A percentile compares a stretch with the other conserved stretches of the same genome.
phyloP scores from a whole-genome alignment of 2,113 vertebrate species.

The Nipponia nippon region DNA sequence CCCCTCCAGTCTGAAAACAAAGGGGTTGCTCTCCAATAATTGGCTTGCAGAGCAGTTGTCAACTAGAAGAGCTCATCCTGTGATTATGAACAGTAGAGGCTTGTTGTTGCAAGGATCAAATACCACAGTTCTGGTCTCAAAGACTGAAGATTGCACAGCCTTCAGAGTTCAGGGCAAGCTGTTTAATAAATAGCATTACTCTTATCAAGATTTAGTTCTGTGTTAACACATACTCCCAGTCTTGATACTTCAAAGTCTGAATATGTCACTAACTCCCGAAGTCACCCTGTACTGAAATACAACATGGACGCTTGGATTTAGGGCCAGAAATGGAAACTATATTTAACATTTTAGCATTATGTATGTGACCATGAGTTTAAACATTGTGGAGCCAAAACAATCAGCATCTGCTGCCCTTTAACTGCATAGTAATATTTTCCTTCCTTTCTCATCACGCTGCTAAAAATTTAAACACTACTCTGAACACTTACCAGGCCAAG shows the following conservation, averaged over 20 bases:
- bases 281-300: not conserved
- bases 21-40: not conserved
- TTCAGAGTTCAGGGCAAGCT: not conserved
- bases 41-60: not conserved
- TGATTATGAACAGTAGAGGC: not conserved
- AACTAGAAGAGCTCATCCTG: not conserved
- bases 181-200: not conserved
- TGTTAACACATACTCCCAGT: not conserved
- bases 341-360: not conserved
- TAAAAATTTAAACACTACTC: not conserved
- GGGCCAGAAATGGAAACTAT: not conserved
- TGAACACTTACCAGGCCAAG: slow-evolving; percentile 87
- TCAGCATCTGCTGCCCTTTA: not conserved
- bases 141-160: not conserved
- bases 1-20: not conserved
- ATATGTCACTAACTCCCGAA: not conserved
- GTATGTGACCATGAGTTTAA: not conserved
- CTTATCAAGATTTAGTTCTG: not conserved
- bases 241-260: not conserved
- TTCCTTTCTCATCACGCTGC: not conserved
- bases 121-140: not conserved
- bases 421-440: not conserved
- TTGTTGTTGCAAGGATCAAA: not conserved
- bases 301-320: not conserved
- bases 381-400: not conserved